Percentiles rank a stretch among this genome's conserved stretches.
phyloP scores from a whole-genome alignment of 2,113 vertebrate genomes.

The Semnornis frantzii region DNA sequence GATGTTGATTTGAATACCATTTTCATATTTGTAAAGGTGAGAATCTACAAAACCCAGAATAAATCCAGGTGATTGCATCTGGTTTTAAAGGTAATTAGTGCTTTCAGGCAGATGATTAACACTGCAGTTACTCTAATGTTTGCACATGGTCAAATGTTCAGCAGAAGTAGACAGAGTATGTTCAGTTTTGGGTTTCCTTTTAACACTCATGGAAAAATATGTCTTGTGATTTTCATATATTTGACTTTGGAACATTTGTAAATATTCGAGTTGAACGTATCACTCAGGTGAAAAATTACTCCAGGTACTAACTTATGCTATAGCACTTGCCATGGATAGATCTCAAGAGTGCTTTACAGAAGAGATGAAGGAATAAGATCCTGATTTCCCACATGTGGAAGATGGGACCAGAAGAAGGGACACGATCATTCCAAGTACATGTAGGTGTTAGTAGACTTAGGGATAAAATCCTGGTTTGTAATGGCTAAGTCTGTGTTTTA shows the following conservation, averaged over 20 bases:
- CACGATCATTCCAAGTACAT: rapidly evolving
- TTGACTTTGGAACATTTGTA: not conserved
- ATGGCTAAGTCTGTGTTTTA: not conserved
- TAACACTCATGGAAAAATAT: not conserved
- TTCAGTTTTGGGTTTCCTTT: not conserved
- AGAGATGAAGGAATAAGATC: not conserved
- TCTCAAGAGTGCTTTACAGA: not conserved
- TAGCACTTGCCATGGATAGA: not conserved
- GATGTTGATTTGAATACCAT: not conserved
- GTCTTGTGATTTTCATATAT: not conserved
- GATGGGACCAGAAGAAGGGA: not conserved
- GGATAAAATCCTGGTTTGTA: not conserved
- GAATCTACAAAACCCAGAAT: not conserved
- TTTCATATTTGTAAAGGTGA: not conserved
- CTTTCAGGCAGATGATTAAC: not conserved
- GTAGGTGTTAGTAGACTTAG: not conserved
- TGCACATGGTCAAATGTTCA: not conserved
- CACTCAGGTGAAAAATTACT: not conserved
- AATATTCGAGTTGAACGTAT: not conserved
- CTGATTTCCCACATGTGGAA: not conserved
- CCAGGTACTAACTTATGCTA: not conserved
- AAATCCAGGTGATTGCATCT: not conserved
- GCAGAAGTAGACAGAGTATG: not conserved
- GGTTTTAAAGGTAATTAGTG: conserved; percentile 2
- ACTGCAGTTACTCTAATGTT: not conserved